These are phyloP conservation scores for Amphiprion clarkii DNA, from an alignment of 2,797 vertebrate species.

Conservation along the genomic window DNA sequence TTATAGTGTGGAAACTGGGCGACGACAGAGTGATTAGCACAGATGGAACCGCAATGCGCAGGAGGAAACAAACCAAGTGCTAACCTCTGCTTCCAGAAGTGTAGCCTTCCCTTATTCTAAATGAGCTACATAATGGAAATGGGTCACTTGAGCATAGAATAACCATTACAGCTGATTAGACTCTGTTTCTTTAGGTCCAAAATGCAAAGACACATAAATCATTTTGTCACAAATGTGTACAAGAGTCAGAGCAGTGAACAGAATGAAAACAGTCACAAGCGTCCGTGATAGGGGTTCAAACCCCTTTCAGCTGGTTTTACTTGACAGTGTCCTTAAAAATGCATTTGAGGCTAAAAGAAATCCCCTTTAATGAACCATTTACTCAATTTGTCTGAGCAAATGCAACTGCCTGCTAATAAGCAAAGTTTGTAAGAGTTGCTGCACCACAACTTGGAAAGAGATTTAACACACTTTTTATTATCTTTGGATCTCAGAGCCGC, in stretches of 20 bases:
- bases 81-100: conserved; percentile 46
- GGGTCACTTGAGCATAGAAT: conserved; percentile 53
- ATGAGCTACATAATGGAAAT: conserved; percentile 63
- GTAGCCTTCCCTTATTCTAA: conserved; percentile 39
- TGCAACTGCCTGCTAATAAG: conserved; percentile 7
- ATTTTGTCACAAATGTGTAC: conserved; percentile 45
- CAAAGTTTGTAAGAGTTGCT: conserved; percentile 1
- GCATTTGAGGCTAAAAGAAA: not conserved
- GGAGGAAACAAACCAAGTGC: conserved; percentile 50
- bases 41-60: conserved; percentile 46
- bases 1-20: conserved; percentile 30
- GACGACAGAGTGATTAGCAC: conserved; percentile 41
- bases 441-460: conserved; percentile 3
- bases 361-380: conserved; percentile 2
- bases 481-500: not conserved
- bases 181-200: conserved; percentile 47
- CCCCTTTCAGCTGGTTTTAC: conserved; percentile 13
- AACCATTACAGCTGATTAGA: conserved; percentile 53
- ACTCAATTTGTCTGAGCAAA: conserved; percentile 18
- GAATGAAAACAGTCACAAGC: not conserved
- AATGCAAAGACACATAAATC: conserved; percentile 36
- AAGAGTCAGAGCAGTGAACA: conserved; percentile 28
- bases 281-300: not conserved
- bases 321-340: conserved; percentile 14
- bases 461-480: conserved; percentile 12